Base-by-base conservation (phyloP, 2,797 vertebrate genomes). In the Kryptopterus vitreolus region DNA sequence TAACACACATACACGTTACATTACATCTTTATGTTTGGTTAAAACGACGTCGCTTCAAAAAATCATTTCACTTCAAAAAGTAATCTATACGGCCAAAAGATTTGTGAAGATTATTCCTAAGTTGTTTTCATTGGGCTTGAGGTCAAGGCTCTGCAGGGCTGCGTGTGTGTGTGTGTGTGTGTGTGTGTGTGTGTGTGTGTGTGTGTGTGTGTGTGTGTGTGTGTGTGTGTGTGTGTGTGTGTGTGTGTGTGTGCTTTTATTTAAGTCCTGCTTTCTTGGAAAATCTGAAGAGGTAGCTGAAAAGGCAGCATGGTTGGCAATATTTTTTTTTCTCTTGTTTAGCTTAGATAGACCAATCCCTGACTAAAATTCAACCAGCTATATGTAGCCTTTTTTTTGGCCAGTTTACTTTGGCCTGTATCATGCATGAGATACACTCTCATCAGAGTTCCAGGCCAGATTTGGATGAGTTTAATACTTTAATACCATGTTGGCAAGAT, bases 401-500 rank as follows among this genome's bases (percentile, higher is more conserved):
- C 62, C 33, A 11, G 3, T 11, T 65, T 63, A 29, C 22, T 26
- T 29, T 43, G 15, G 13, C 18, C 46, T 20, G 4, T 20, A 69
- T 48, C n/a, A 48, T 24, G 43, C 11, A 12, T 68, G 38, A 46
- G 12, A 68, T 16, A 68, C 24, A 68, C 22, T 46, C 5, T 26
- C 18, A 35, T 63, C 31, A 13, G n/a, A 24, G 35, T 43, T 46
- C 4, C 38, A 46, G 43, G 43, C 7, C 22, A 38, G 38, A 69
- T 69, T 26, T 48, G 43, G n/a, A 69, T 26, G 22, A 9, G 65
- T 26, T 26, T 29, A 69, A n/a, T 46, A 46, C n/a, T 66, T 66
- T 26, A 68, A 46, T 68, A 69, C 38, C 43, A 68, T 46, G 65
- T 69, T 50, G 46, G 46, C 16, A 69, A 50, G 24, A 69, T 50